Conservation (phyloP, 2,888 invertebrate genomes). For the Dyspetes luteomarginatus region DNA sequence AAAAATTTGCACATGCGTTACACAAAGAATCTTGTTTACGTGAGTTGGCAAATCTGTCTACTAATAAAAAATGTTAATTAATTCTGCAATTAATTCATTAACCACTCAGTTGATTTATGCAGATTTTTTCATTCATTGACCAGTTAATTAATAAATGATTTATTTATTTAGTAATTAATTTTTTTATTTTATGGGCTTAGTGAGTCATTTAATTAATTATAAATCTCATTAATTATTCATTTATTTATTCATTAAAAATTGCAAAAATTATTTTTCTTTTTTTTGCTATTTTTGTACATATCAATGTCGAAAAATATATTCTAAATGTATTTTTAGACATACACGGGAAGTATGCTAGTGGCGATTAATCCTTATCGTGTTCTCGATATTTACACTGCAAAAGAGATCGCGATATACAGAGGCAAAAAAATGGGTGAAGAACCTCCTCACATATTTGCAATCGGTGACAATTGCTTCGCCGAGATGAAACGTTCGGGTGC, state of each 20-base stretch:
- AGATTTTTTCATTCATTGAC: no score
- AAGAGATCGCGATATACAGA: constrained; percentile 93
- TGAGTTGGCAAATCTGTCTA: constrained; percentile 85
- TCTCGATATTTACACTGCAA: constrained; percentile 96
- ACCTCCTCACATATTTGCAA: constrained; percentile 97
- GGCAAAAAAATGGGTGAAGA: constrained; percentile 93
- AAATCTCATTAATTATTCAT: no score
- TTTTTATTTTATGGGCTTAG: no score
- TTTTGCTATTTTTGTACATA: no score
- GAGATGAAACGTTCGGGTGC: constrained; percentile 90
- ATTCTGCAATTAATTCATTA: no score
- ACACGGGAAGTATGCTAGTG: constrained; percentile 96
- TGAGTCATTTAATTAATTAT: not conserved
- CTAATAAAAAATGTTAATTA: no score
- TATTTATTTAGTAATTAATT: not conserved
- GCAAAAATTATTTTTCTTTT: no score
- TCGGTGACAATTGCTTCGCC: constrained; percentile 95
- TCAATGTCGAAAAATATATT: not conserved
- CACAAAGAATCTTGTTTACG: constrained; percentile 94
- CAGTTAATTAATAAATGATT: no score
- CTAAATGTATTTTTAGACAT: constrained; percentile 88
- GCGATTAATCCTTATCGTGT: constrained; percentile 98
- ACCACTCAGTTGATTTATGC: no score
- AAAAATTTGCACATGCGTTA: constrained; percentile 96
- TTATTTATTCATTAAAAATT: no score